Base-by-base conservation (phyloP, 2,113 vertebrate genomes). In the Mustelus asterias region DNA sequence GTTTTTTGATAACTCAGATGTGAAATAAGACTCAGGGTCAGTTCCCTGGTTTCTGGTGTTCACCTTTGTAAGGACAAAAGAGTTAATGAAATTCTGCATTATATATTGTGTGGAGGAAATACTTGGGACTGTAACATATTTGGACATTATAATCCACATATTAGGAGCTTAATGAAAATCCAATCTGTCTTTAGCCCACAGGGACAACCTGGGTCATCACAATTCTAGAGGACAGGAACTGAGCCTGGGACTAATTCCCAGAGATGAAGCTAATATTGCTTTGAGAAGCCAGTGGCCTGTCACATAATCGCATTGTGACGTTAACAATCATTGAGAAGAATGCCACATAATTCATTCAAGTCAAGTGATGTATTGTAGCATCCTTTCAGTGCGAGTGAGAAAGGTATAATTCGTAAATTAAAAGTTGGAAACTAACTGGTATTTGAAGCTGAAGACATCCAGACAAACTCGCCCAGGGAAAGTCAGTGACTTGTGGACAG, bases 341-440 rank as follows among this genome's bases (percentile, higher is more conserved):
- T 16, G 60, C n/a, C 60, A 65, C 33, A 65, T 65, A 72, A 72
- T 95, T 72, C 67, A 72, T 72, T 94, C n/a, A 41, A 48, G 44
- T 95, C 93, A 70, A 70, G 26, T 95, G 37, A 76, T 72, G 44
- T 95, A 94, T 94, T 94, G 37, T 33, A 54, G 67, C 67, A 72
- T n/a, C 70, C 37, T 69, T 94, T 9, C 18, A 29, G 22, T 70
- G 65, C 0, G 7, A 67, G 92, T 41, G n/a, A 94, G 7, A 65
- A 18, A 65, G 10, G 33, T 37, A 37, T 93, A 65, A n/a, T 89
- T 89, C 10, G 0, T 29, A 89, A 58, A 33, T 89, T 89, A 58
- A 58, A 58, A 58, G 48, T 29, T 89, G 26, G 29, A 88, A 26
- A 22, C 37, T 89, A 58, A 58, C 24, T 58, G 22, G 48, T 89